A percentile compares a stretch with the other conserved stretches of the same genome.
Evolutionary conservation across 2,113 vertebrate species (phyloP).

Genomic region (Colistium nudipinnis): DNA sequence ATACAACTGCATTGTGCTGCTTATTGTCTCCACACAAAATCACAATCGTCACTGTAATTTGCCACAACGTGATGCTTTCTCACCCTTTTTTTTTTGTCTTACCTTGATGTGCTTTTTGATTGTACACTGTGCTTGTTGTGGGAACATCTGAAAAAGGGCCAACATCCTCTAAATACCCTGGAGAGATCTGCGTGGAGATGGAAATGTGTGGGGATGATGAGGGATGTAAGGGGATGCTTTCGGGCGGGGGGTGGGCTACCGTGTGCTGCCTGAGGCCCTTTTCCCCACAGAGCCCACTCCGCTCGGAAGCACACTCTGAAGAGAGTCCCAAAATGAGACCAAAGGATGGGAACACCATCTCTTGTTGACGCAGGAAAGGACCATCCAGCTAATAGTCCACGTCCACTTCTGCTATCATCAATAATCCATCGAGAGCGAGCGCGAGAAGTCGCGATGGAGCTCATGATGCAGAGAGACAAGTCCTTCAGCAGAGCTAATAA

Average conservation of each 20-base stretch:
- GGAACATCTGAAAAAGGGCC: constrained; percentile 14
- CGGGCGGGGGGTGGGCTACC: constrained; percentile 2
- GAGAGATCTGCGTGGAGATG: constrained; percentile 65
- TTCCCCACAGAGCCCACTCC: constrained; percentile 60
- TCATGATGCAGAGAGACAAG: constrained; percentile 65
- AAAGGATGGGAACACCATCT: constrained; percentile 58
- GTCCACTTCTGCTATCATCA: constrained; percentile 66
- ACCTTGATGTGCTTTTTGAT: constrained; percentile 33
- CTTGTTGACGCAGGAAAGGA: constrained; percentile 54
- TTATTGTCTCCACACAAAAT: constrained; percentile 28
- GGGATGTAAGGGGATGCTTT: constrained; percentile 34
- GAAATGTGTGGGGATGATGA: constrained; percentile 57
- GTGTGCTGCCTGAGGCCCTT: constrained; percentile 60
- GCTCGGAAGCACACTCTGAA: constrained; percentile 52
- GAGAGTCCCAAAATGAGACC: constrained; percentile 63
- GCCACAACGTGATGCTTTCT: constrained; percentile 6
- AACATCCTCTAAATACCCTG: constrained; percentile 50
- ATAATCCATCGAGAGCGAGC: constrained; percentile 42
- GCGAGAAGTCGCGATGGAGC: constrained; percentile 45
- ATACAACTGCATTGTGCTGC: constrained; percentile 24
- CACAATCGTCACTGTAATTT: constrained; percentile 15
- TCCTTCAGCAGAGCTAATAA: constrained; percentile 22
- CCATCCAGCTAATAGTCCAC: constrained; percentile 66
- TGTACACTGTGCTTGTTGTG: constrained; percentile 27
- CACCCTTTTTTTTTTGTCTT: constrained; percentile 6